These are phyloP conservation scores for Creontiades dilutus DNA, from an alignment of 2,888 invertebrate genomes.

Conservation along the genomic window DNA sequence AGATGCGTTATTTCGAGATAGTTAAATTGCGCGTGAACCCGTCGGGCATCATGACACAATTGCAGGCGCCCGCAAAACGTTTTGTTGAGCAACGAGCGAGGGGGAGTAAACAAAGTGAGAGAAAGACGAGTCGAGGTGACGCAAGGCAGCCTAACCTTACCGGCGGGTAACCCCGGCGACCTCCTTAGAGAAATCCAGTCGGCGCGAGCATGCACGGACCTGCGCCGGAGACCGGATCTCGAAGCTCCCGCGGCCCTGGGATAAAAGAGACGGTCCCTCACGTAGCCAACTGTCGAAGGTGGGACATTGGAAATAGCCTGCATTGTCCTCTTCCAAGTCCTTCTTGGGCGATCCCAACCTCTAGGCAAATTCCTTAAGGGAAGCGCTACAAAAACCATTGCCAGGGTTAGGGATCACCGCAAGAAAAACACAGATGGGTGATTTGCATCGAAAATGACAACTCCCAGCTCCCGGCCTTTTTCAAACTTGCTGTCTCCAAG, in stretches of 20 bases:
- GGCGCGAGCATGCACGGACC: constrained; percentile 35
- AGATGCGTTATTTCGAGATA: constrained; percentile 37
- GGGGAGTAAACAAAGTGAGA: neutral
- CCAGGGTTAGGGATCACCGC: too few relatives aligned
- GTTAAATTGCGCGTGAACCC: constrained; percentile 30
- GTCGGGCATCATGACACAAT: neutral
- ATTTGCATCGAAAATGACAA: too few relatives aligned
- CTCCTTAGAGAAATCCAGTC: constrained; percentile 32
- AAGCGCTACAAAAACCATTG: neutral
- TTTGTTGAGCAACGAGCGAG: constrained; percentile 8
- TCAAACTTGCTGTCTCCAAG: too few relatives aligned
- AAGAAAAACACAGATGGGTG: too few relatives aligned
- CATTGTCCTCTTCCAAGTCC: constrained; percentile 21
- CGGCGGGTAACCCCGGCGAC: neutral
- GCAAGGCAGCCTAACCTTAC: neutral
- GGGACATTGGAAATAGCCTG: constrained; percentile 12
- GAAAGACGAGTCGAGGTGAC: constrained; percentile 15
- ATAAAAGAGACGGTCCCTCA: constrained; percentile 28
- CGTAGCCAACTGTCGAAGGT: constrained; percentile 28
- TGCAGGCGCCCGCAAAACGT: neutral
- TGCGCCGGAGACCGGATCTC: constrained; percentile 4
- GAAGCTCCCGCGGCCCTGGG: constrained; percentile 36
- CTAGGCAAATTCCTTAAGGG: constrained; percentile 18
- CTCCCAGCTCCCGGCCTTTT: too few relatives aligned
- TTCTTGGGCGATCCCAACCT: constrained; percentile 19